phyloP scores from a whole-genome alignment of 2,888 invertebrate species.

The Orthosia cruda region DNA sequence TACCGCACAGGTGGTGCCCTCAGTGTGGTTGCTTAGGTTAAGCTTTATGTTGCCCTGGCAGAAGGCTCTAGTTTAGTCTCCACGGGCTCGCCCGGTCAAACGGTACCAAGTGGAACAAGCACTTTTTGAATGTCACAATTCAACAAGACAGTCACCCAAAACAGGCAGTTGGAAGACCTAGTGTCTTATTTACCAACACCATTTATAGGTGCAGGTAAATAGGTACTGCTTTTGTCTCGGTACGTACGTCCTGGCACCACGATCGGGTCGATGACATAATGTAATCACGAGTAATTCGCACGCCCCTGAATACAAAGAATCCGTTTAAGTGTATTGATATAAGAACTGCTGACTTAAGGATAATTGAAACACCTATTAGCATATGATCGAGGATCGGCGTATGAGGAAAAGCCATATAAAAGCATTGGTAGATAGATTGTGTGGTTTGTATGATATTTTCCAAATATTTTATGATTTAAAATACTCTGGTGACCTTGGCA shows the following conservation, averaged over 20 bases:
- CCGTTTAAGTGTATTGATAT: constrained; percentile 28
- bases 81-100: too few relatives aligned
- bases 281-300: neutral
- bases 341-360: neutral
- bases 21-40: too few relatives aligned
- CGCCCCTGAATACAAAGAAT: constrained; percentile 32
- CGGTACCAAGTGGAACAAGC: too few relatives aligned
- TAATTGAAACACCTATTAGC: constrained; percentile 31
- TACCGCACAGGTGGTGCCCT: too few relatives aligned
- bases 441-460: neutral
- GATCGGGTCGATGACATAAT: constrained; percentile 25
- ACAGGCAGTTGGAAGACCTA: neutral
- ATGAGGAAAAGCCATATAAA: constrained; percentile 30
- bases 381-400: constrained; percentile 9
- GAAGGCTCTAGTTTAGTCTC: too few relatives aligned
- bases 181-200: neutral
- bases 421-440: neutral
- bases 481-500: neutral
- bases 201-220: neutral
- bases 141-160: too few relatives aligned
- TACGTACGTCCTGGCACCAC: neutral
- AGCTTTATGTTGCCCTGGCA: too few relatives aligned
- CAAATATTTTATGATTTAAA: too few relatives aligned
- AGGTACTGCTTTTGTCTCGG: constrained; percentile 1
- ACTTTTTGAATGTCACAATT: too few relatives aligned